phyloP scores from a whole-genome alignment of 2,888 invertebrate species.

The Mayetiola destructor region DNA sequence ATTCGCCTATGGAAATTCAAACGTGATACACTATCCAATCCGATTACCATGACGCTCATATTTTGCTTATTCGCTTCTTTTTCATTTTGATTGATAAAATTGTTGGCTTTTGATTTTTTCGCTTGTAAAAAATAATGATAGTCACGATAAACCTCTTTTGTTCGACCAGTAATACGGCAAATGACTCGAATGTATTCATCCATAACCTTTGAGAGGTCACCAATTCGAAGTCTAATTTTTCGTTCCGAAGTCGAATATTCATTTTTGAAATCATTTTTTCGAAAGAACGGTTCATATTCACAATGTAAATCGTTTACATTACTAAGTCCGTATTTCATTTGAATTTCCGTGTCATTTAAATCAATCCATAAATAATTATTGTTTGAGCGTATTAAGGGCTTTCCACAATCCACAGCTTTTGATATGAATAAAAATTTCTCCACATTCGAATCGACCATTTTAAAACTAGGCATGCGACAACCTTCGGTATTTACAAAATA shows the following conservation, averaged over 20 bases:
- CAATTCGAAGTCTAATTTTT: constrained; percentile 8
- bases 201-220: constrained; percentile 31
- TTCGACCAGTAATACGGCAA: constrained; percentile 38
- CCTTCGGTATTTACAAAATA: constrained; percentile 33
- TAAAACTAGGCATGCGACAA: constrained; percentile 34
- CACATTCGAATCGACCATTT: constrained; percentile 28
- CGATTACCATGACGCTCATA: constrained; percentile 62
- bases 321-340: constrained; percentile 24
- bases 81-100: constrained; percentile 12
- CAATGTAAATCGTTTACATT: constrained; percentile 25
- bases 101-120: constrained; percentile 24
- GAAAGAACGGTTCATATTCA: constrained; percentile 26
- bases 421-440: constrained; percentile 28
- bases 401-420: constrained; percentile 25
- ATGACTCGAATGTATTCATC: constrained; percentile 55
- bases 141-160: constrained; percentile 46
- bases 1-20: constrained; percentile 73
- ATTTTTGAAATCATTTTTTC: constrained; percentile 25
- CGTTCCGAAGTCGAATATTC: constrained; percentile 22
- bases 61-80: constrained; percentile 14
- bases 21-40: constrained; percentile 74
- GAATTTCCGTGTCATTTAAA: constrained; percentile 25
- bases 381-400: constrained; percentile 25
- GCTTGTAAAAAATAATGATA: constrained; percentile 50
- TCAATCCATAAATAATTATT: constrained; percentile 25